Percentiles rank a stretch among this genome's conserved stretches.
Conservation (phyloP, 2,888 invertebrate genomes). For the Balanococcus diminutus region DNA sequence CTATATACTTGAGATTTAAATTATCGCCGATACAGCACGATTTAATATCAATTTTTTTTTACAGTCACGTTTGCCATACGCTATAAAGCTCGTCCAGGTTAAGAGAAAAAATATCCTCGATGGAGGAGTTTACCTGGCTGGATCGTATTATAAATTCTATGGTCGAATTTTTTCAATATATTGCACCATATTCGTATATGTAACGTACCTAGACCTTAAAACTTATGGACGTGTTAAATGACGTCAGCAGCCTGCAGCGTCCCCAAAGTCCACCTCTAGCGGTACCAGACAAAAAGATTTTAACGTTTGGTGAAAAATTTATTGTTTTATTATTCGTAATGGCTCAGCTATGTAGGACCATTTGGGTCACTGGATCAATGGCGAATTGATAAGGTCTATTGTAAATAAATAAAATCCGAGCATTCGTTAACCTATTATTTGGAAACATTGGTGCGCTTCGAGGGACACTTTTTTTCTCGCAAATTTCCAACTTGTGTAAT, state of each 20-base stretch:
- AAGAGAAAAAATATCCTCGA: too few relatives aligned
- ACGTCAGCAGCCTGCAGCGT: not conserved
- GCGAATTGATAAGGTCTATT: not conserved
- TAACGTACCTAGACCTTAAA: not conserved
- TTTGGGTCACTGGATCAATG: not conserved
- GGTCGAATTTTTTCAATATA: not conserved
- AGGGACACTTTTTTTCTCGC: not conserved
- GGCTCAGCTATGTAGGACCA: not conserved
- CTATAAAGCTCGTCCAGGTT: too few relatives aligned
- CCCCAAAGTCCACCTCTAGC: not conserved
- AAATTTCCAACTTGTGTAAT: not conserved
- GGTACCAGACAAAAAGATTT: not conserved
- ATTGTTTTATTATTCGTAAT: not conserved
- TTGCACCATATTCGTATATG: too few relatives aligned
- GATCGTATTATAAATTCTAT: too few relatives aligned
- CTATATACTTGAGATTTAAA: too few relatives aligned
- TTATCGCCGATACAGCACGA: too few relatives aligned
- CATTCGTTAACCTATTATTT: not conserved
- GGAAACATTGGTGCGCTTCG: not conserved
- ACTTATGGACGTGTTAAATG: not conserved
- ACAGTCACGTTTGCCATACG: too few relatives aligned
- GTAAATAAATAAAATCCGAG: not conserved
- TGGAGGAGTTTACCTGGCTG: too few relatives aligned
- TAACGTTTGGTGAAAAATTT: not conserved
- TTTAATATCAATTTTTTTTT: too few relatives aligned